These are phyloP conservation scores for Drosophila azteca DNA, from an alignment of 1,140 invertebrate genomes.

Conservation along the genomic window DNA sequence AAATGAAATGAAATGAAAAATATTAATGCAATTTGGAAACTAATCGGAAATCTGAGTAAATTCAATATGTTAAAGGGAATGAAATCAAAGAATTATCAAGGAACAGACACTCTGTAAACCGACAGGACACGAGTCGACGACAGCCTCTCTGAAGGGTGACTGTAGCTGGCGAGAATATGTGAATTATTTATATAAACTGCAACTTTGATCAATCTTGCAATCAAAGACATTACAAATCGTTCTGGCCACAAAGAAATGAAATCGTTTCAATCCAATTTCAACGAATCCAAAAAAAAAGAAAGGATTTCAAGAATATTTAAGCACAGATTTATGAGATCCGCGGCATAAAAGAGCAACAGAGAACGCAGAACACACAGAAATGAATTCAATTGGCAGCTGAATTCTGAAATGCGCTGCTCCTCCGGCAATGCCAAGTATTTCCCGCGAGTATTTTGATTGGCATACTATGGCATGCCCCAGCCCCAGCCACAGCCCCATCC, in stretches of 20 bases:
- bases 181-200: no score
- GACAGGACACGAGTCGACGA: no score
- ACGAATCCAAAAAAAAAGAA: neutral
- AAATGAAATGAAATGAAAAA: conserved; percentile 8
- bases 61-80: conserved; percentile 18
- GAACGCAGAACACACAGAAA: conserved; percentile 29
- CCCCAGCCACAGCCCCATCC: neutral
- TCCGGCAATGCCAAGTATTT: conserved; percentile 73
- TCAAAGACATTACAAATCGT: neutral
- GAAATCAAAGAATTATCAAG: neutral
- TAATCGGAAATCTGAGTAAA: conserved; percentile 21
- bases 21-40: conserved; percentile 32
- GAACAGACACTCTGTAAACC: no score
- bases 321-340: conserved; percentile 38
- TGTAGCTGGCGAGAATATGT: no score
- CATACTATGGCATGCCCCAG: conserved; percentile 43
- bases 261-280: conserved; percentile 24
- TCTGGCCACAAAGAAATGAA: no score
- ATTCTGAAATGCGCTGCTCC: conserved; percentile 46
- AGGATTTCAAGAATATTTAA: conserved; percentile 38
- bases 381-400: conserved; percentile 70
- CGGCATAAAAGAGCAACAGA: conserved; percentile 12
- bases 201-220: no score
- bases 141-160: no score
- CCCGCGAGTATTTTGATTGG: conserved; percentile 77